Base-by-base conservation (phyloP, 2,113 vertebrate species). In the Sigmodon hispidus region DNA sequence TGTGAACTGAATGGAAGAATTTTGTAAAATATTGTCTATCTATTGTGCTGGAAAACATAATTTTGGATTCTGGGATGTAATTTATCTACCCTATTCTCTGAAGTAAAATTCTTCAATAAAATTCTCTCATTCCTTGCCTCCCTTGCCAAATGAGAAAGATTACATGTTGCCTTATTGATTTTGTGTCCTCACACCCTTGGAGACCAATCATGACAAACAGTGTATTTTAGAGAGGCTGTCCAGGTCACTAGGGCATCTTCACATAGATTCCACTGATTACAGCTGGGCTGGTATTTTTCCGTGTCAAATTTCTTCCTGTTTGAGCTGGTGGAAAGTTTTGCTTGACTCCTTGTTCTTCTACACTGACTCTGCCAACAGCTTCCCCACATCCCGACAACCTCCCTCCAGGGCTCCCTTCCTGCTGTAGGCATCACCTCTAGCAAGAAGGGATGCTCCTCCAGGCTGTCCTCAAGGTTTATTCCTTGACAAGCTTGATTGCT, bases 271-370 rank as follows among this genome's bases (percentile, higher is more conserved):
- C 57, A 63, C n/a, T 40, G 16, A 55, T 77, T 90, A 87, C 90
- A 85, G 19, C 29, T 34, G 12, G 72, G 12, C 17, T 89, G 50
- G 48, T 92, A 16, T 81, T 76, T 96, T 96, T 93, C 29, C 45
- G 45, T 48, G 77, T 86, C 55, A 59, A 89, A 4, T 69, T 92
- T 77, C 24, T 87, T 76, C 81, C n/a, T 12, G 6, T 40, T 73
- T 67, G 67, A 89, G 76, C 24, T 87, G 69, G 72, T 22, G 90
- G 70, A 95, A 96, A 90, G 29, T 40, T 93, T 26, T 36, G 7
- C 69, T 59, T 89, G 94, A 26, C 76, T 75, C n/a, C 55, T 65
- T 22, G 36, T 61, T 96, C 45, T 90, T 72, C 90, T 61, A 84
- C 34, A 21, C 36, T 16, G 63, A 2, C 31, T 85, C 48, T 95